A percentile compares a stretch with the other conserved stretches of the same genome.
These are phyloP conservation scores for Chloroceryle inda DNA, from an alignment of 2,797 vertebrate genomes.

Conservation along the genomic window DNA sequence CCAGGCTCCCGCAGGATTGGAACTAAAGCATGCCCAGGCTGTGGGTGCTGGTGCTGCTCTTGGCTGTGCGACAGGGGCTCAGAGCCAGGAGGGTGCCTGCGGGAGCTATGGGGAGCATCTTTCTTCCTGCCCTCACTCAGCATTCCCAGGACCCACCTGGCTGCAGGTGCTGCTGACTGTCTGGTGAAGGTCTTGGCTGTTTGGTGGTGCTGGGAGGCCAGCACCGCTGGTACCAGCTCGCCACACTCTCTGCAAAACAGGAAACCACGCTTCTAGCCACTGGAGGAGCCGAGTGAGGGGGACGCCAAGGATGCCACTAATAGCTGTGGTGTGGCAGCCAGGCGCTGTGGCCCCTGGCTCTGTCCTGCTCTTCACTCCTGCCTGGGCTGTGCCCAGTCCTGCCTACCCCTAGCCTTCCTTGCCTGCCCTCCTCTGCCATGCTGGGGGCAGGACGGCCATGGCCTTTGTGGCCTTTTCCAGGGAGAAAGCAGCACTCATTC, in stretches of 20 bases:
- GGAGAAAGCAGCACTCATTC: background rate
- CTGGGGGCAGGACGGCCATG: background rate
- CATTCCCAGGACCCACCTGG: rapidly evolving
- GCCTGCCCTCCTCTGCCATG: background rate
- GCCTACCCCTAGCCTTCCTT: background rate
- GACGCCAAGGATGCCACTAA: background rate
- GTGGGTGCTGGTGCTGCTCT: rapidly evolving
- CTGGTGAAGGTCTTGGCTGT: background rate
- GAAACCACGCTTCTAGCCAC: background rate
- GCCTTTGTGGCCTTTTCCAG: rapidly evolving
- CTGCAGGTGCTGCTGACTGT: rapidly evolving
- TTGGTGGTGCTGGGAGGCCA: background rate
- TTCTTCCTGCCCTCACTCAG: background rate
- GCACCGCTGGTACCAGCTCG: background rate
- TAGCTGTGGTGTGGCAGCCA: constrained; percentile 26
- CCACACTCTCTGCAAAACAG: constrained; percentile 1
- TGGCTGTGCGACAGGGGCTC: background rate
- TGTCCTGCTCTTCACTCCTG: background rate
- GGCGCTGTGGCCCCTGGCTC: background rate
- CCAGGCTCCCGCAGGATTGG: background rate
- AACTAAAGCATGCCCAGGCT: background rate
- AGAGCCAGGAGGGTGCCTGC: background rate
- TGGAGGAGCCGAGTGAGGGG: background rate
- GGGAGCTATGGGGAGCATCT: too few species aligned
- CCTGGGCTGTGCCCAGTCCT: background rate